phyloP scores from a whole-genome alignment of 2,888 invertebrate species.

The Tiphia femorata region DNA sequence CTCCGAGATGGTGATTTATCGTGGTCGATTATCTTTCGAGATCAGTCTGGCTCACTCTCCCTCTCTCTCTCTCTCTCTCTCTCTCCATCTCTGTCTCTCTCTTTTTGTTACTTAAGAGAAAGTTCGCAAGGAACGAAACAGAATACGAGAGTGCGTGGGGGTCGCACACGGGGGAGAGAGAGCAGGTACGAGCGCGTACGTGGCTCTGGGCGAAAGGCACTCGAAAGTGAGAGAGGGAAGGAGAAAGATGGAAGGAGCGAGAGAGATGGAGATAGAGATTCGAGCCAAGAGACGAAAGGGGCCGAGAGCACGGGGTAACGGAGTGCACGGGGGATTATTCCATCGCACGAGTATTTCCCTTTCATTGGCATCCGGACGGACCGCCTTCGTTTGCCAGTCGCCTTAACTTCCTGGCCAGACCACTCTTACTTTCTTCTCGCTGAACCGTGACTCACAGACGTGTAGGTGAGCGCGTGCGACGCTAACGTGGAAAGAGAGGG shows the following conservation, averaged over 20 bases:
- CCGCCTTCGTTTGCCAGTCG: constrained; percentile 47
- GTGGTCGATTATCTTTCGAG: too few species aligned
- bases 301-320: too few species aligned
- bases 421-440: constrained; percentile 61
- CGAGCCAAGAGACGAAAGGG: constrained; percentile 13
- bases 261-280: not conserved
- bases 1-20: too few species aligned
- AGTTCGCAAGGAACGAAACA: not conserved
- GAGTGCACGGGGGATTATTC: too few species aligned
- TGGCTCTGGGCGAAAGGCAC: constrained; percentile 3
- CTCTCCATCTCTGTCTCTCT: not conserved
- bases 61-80: too few species aligned
- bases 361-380: constrained; percentile 63
- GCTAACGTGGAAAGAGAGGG: not conserved
- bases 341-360: constrained; percentile 51
- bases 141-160: constrained; percentile 10
- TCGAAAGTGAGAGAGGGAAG: not conserved
- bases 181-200: constrained; percentile 9
- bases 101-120: not conserved
- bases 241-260: not conserved
- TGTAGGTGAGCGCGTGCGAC: constrained; percentile 5
- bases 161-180: not conserved
- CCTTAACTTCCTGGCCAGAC: constrained; percentile 53
- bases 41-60: too few species aligned
- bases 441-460: constrained; percentile 33